phyloP scores from a whole-genome alignment of 2,888 invertebrate species.

The Drosophila nigricruria region DNA sequence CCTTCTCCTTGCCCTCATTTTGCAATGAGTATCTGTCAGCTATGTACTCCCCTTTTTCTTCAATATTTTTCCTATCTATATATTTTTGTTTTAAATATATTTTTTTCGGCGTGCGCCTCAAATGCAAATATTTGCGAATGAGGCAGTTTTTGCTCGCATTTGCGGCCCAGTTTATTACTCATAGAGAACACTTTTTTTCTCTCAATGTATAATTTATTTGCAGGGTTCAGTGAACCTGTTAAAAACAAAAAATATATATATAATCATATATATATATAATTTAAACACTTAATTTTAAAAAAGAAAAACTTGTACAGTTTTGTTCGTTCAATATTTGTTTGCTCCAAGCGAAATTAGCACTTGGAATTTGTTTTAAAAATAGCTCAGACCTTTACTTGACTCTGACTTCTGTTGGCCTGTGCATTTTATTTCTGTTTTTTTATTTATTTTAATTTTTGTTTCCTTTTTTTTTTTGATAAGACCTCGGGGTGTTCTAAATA shows the following conservation, averaged over 20 bases:
- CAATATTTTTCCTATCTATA: conserved; percentile 27
- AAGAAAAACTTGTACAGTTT: conserved; percentile 46
- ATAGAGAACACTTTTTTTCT: conserved; percentile 41
- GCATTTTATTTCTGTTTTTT: conserved; percentile 14
- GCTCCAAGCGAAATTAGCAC: conserved; percentile 16
- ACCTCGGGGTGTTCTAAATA: neutral
- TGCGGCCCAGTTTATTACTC: conserved; percentile 60
- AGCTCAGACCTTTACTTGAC: conserved; percentile 46
- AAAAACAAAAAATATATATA: neutral
- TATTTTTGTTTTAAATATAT: conserved; percentile 2
- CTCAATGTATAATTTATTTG: conserved; percentile 10
- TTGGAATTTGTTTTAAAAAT: conserved; percentile 38
- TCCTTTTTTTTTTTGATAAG: conserved; percentile 22
- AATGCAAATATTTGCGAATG: conserved; percentile 69
- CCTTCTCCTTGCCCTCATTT: too few relatives aligned
- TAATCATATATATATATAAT: neutral
- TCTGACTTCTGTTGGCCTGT: conserved; percentile 48
- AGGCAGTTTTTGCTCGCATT: conserved; percentile 51
- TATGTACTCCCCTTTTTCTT: conserved; percentile 4
- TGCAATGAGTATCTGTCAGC: neutral
- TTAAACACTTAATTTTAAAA: conserved; percentile 23
- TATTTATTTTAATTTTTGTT: neutral
- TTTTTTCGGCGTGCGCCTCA: conserved; percentile 43
- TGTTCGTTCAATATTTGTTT: conserved; percentile 46
- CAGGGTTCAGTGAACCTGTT: conserved; percentile 42